These are phyloP conservation scores for Eremophila alpestris DNA, from an alignment of 2,797 vertebrate genomes.

Conservation along the genomic window DNA sequence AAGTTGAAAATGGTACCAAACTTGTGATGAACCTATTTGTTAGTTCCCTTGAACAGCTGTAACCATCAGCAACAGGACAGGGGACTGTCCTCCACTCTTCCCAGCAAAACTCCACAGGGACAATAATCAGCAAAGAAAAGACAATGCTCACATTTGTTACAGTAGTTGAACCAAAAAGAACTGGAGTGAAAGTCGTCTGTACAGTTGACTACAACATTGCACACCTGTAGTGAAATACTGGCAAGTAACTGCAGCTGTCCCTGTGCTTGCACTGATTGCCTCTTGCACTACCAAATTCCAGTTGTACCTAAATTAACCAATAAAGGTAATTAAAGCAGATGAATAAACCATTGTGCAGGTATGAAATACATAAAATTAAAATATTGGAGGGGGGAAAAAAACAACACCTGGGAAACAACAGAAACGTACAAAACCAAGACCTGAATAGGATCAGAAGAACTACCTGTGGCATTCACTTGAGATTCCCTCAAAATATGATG, in stretches of 20 bases:
- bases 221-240: neutral
- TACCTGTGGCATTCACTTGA: neutral
- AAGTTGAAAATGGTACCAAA: neutral
- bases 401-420: neutral
- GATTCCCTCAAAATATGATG: neutral
- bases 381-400: accelerated
- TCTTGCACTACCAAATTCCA: neutral
- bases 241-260: neutral
- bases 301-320: neutral
- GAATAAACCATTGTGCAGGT: neutral
- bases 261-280: neutral
- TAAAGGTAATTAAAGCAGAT: neutral
- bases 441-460: neutral
- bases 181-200: neutral
- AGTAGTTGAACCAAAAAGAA: neutral
- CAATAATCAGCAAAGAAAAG: neutral
- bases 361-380: neutral
- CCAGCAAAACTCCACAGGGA: neutral
- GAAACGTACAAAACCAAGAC: neutral
- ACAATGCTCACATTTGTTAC: neutral
- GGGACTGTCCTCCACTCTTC: neutral
- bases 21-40: neutral
- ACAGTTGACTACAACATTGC: neutral
- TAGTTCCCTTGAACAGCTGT: neutral
- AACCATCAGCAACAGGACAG: neutral